phyloP scores from a whole-genome alignment of 2,113 vertebrate species.

The Raphicerus campestris region DNA sequence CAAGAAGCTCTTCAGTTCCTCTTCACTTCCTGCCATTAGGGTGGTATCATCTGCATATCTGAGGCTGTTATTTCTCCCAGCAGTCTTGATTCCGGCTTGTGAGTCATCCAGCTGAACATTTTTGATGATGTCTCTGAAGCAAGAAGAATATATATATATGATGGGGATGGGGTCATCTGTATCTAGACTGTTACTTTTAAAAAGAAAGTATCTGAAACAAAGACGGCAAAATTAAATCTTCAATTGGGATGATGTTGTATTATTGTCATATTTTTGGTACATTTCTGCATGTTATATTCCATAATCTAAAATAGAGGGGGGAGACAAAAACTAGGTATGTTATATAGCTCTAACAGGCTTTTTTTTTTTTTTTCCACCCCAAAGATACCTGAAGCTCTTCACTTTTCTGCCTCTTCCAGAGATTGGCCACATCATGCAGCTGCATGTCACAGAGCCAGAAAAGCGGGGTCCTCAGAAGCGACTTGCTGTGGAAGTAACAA shows the following conservation, averaged over 20 bases:
- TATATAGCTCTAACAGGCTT: background rate
- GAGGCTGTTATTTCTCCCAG: background rate
- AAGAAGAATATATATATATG: background rate
- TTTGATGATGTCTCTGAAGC: background rate
- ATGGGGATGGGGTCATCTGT: background rate
- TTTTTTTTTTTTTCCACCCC: background rate
- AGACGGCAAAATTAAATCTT: background rate
- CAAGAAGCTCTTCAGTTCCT: background rate
- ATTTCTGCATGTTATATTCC: background rate
- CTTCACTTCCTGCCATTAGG: background rate
- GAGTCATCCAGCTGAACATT: background rate
- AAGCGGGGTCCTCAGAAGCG: slow-evolving; percentile 92
- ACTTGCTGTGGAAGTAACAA: slow-evolving; percentile 96
- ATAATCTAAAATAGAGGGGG: background rate
- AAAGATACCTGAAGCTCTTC: slow-evolving; percentile 93
- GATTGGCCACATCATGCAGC: slow-evolving; percentile 91
- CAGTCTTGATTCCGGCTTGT: background rate
- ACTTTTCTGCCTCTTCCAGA: slow-evolving; percentile 93
- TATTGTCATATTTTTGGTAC: background rate
- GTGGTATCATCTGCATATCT: background rate
- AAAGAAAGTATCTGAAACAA: background rate
- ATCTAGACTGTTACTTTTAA: background rate
- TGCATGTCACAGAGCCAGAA: slow-evolving; percentile 87
- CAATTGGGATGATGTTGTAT: background rate
- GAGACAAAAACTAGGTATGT: background rate